A percentile compares a stretch with the other conserved stretches of the same genome.
Evolutionary conservation across 1,140 invertebrate species (phyloP).

Genomic region (Varroa destructor): DNA sequence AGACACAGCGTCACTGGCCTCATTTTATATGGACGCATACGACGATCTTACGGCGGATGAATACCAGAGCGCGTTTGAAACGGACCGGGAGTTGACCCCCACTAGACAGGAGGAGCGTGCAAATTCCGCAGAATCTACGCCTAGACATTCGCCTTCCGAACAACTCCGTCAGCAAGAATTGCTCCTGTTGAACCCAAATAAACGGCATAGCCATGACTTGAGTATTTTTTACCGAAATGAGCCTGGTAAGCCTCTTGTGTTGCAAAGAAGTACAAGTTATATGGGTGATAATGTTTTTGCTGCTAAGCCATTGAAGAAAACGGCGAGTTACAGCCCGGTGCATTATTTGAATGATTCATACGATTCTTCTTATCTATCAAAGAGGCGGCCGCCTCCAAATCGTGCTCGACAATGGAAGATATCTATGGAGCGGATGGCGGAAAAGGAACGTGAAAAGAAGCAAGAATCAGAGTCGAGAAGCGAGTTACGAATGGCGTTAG

Average conservation of each 20-base stretch:
- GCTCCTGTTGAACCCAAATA: neutral
- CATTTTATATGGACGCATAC: slow-evolving; percentile 17
- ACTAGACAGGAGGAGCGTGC: neutral
- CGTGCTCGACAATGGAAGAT: neutral
- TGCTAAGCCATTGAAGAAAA: neutral
- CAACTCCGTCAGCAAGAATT: neutral
- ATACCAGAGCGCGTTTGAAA: slow-evolving; percentile 3
- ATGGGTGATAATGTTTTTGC: neutral
- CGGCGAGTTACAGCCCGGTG: slow-evolving; percentile 8
- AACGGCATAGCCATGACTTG: slow-evolving; percentile 19
- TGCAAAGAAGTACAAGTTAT: slow-evolving; percentile 1
- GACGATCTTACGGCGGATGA: slow-evolving; percentile 19
- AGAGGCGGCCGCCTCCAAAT: slow-evolving; percentile 4
- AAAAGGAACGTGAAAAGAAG: neutral
- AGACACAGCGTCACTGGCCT: slow-evolving; percentile 13
- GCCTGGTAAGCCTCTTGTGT: neutral
- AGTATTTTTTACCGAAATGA: neutral
- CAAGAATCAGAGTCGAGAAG: neutral
- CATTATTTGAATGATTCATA: slow-evolving; percentile 17
- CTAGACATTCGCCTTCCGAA: neutral
- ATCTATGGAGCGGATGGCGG: slow-evolving; percentile 8
- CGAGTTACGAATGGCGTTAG: slow-evolving; percentile 1
- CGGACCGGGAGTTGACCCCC: neutral
- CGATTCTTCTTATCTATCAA: neutral
- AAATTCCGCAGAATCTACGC: slow-evolving; percentile 9